Evolutionary conservation across 2,113 vertebrate species (phyloP).

Genomic region (Vulpes lagopus): DNA sequence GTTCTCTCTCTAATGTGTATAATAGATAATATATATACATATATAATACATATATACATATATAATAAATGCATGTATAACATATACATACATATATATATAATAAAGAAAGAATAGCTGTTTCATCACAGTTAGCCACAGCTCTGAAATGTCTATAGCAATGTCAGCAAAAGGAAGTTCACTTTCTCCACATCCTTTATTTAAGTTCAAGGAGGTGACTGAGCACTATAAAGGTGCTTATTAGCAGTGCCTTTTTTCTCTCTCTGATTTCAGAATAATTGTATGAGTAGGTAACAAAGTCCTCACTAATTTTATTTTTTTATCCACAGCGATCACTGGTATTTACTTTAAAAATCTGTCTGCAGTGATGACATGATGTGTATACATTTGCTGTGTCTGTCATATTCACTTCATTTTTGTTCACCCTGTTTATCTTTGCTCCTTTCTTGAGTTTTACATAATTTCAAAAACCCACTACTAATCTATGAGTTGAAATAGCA

Average conservation of each 20-base stretch:
- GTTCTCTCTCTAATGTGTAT: too few relatives aligned
- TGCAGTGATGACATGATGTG: not conserved
- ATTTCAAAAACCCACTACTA: not conserved
- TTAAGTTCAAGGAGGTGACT: not conserved
- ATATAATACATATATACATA: too few relatives aligned
- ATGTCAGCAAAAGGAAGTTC: not conserved
- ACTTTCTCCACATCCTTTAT: not conserved
- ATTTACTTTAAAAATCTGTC: conserved; percentile 19
- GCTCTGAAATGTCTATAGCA: not conserved
- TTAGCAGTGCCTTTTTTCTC: not conserved
- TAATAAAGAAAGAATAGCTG: not conserved
- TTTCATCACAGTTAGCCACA: not conserved
- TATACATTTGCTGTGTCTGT: not conserved
- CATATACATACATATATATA: not conserved
- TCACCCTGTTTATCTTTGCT: not conserved
- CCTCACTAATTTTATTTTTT: not conserved
- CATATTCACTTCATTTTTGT: not conserved
- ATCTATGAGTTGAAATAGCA: not conserved
- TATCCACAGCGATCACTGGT: not conserved
- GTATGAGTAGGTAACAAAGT: not conserved
- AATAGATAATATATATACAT: too few relatives aligned
- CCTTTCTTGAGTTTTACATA: not conserved
- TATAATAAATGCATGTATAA: too few relatives aligned
- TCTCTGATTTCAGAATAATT: not conserved
- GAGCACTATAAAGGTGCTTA: not conserved